These are phyloP conservation scores for Lutraria lutraria DNA, from an alignment of 2,888 invertebrate genomes.

Conservation along the genomic window DNA sequence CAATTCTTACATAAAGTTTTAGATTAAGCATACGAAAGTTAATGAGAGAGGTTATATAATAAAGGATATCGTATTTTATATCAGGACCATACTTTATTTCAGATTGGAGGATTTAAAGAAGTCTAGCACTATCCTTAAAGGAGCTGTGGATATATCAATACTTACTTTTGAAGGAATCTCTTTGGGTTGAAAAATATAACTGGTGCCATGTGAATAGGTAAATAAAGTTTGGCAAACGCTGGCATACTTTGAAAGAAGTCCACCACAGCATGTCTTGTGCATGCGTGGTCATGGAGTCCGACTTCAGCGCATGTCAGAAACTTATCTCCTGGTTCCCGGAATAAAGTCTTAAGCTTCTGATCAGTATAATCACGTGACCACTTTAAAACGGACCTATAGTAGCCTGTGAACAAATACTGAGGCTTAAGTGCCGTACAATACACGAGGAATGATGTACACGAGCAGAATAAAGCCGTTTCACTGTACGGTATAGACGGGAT, in stretches of 20 bases:
- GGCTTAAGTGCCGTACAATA: constrained; percentile 77
- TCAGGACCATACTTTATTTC: too few species aligned
- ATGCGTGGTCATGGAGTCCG: constrained; percentile 75
- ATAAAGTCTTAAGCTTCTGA: constrained; percentile 68
- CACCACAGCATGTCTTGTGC: constrained; percentile 73
- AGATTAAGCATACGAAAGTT: too few species aligned
- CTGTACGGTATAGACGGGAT: constrained; percentile 75
- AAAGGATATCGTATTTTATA: too few species aligned
- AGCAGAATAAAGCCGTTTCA: constrained; percentile 76
- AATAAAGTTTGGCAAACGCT: constrained; percentile 79
- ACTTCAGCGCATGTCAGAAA: constrained; percentile 78
- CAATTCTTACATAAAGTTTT: too few species aligned
- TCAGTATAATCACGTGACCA: constrained; percentile 81
- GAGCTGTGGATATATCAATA: neutral
- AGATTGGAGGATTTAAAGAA: neutral
- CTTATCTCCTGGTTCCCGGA: constrained; percentile 70
- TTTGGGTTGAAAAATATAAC: constrained; percentile 77
- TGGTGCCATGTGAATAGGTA: constrained; percentile 80
- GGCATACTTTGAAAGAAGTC: constrained; percentile 78
- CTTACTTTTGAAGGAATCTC: constrained; percentile 73
- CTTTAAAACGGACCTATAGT: constrained; percentile 79
- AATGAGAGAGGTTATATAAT: too few species aligned
- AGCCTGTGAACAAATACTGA: constrained; percentile 75
- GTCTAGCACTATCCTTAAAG: neutral
- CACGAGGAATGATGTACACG: constrained; percentile 75